A percentile compares a stretch with the other conserved stretches of the same genome.
phyloP scores from a whole-genome alignment of 2,888 invertebrate genomes.

The Pachliopta kotzebuea region DNA sequence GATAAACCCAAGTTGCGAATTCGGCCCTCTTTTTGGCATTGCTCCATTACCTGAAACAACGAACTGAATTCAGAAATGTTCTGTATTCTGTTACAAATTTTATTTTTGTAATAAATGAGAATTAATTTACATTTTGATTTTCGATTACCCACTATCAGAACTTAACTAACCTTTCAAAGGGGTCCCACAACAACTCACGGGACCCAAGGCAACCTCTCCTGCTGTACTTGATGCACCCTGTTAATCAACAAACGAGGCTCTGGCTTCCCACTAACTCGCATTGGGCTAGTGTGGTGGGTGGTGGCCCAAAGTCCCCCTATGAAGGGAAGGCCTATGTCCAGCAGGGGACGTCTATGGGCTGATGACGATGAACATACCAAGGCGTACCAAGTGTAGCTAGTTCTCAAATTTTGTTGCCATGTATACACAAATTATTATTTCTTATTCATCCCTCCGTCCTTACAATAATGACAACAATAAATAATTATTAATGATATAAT shows the following conservation, averaged over 20 bases:
- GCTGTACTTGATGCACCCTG: no score
- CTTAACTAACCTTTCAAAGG: background rate
- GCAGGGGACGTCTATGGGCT: no score
- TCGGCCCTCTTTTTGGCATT: slow-evolving; percentile 82
- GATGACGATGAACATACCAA: no score
- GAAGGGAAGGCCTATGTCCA: no score
- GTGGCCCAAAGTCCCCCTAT: no score
- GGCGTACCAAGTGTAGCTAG: background rate
- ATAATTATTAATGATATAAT: background rate
- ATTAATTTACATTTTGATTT: background rate
- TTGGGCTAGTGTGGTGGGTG: no score
- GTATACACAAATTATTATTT: background rate
- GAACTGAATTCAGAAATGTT: background rate
- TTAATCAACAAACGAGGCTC: no score
- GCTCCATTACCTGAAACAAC: slow-evolving; percentile 84
- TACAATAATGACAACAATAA: background rate
- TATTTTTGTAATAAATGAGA: background rate
- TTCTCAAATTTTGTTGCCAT: no score
- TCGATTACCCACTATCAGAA: background rate
- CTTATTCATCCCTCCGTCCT: background rate
- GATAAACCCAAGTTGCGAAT: slow-evolving; percentile 88
- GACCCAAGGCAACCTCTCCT: no score
- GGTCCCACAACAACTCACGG: no score
- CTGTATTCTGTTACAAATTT: background rate
- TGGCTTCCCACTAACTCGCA: no score